phyloP scores from a whole-genome alignment of 1,140 invertebrate species.

The Zaprionus capensis region DNA sequence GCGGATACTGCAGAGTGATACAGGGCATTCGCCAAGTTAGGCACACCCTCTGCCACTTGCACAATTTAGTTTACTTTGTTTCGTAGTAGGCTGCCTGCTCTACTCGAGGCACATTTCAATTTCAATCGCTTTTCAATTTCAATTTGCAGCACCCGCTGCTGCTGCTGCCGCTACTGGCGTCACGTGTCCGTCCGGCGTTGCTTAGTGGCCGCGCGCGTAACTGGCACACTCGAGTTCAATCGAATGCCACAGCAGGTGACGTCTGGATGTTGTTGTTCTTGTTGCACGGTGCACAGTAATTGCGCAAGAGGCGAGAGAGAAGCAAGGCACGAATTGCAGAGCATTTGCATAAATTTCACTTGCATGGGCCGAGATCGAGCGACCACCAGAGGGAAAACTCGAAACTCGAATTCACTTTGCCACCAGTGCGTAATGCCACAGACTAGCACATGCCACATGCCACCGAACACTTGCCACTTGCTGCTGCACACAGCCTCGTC shows the following conservation, averaged over 20 bases:
- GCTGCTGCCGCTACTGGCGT: slow-evolving; percentile 17
- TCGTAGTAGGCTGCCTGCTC: not conserved
- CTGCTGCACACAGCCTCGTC: slow-evolving; percentile 15
- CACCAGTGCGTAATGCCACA: slow-evolving; percentile 37
- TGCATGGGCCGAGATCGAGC: slow-evolving; percentile 43
- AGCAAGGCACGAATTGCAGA: slow-evolving; percentile 33
- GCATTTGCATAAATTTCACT: slow-evolving; percentile 79
- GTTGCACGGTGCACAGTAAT: slow-evolving; percentile 49
- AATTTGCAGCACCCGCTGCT: slow-evolving; percentile 44
- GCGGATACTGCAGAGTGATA: not conserved
- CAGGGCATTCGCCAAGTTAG: not conserved
- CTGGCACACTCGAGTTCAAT: slow-evolving; percentile 80
- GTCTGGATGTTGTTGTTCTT: slow-evolving; percentile 33
- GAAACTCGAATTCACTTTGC: slow-evolving; percentile 1
- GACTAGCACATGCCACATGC: slow-evolving; percentile 5
- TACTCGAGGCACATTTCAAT: slow-evolving; percentile 57
- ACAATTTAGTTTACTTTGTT: slow-evolving; percentile 26
- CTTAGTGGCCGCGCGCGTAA: slow-evolving; percentile 42
- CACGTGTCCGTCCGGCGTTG: slow-evolving; percentile 50
- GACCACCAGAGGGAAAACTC: slow-evolving; percentile 8
- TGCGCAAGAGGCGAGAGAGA: slow-evolving; percentile 58
- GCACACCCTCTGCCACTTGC: not conserved
- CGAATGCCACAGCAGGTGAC: slow-evolving; percentile 75
- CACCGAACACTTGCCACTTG: slow-evolving; percentile 12
- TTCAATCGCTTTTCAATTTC: slow-evolving; percentile 69